Conservation (phyloP, 2,888 invertebrate species). For the Blastobasis lacticolella region DNA sequence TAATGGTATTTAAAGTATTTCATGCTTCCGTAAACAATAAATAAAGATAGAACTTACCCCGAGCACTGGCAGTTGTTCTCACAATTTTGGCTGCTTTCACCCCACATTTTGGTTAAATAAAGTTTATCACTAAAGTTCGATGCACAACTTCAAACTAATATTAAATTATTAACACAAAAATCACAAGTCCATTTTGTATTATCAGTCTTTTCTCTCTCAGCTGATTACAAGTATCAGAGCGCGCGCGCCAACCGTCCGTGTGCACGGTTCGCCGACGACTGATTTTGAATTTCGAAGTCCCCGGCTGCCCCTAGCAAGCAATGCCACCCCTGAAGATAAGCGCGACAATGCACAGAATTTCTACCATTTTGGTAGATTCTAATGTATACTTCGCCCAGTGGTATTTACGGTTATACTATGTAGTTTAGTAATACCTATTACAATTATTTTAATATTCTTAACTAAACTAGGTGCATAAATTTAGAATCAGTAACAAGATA, state of each 20-base stretch:
- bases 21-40: slow-evolving; percentile 1
- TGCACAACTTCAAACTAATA: slow-evolving; percentile 15
- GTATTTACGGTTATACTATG: background rate
- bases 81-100: slow-evolving; percentile 53
- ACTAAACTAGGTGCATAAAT: background rate
- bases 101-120: slow-evolving; percentile 50
- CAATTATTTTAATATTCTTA: background rate
- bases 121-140: too few species aligned
- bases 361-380: slow-evolving; percentile 41
- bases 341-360: slow-evolving; percentile 20
- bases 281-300: slow-evolving; percentile 8
- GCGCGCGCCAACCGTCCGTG: slow-evolving; percentile 11
- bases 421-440: background rate
- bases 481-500: too few species aligned
- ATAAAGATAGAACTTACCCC: slow-evolving; percentile 39
- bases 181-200: slow-evolving; percentile 44
- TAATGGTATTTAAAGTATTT: too few species aligned
- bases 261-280: slow-evolving; percentile 25
- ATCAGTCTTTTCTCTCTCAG: slow-evolving; percentile 38
- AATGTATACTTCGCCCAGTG: too few species aligned
- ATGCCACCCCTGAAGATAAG: slow-evolving; percentile 35
- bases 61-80: slow-evolving; percentile 63
- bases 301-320: slow-evolving; percentile 3
- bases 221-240: slow-evolving; percentile 10
- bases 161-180: slow-evolving; percentile 19